These are phyloP conservation scores for Drosophila eugracilis DNA, from an alignment of 1,140 invertebrate species.

Conservation along the genomic window DNA sequence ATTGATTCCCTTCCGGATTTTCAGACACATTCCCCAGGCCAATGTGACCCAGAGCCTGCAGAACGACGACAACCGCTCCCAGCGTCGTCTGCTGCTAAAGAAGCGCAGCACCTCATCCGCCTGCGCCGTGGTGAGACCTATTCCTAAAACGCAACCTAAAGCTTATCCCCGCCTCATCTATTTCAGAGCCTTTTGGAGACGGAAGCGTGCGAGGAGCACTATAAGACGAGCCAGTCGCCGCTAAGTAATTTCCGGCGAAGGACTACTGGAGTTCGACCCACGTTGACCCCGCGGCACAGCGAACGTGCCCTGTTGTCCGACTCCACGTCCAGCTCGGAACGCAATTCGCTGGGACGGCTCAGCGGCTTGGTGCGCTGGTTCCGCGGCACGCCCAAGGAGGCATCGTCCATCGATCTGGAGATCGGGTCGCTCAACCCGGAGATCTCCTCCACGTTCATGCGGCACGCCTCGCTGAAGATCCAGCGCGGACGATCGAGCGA, in stretches of 20 bases:
- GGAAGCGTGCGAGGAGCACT: conserved; percentile 89
- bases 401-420: conserved; percentile 85
- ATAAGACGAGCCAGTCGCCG: conserved; percentile 90
- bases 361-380: conserved; percentile 92
- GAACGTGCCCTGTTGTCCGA: conserved; percentile 88
- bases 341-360: conserved; percentile 84
- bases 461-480: conserved; percentile 85
- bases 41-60: conserved; percentile 60
- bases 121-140: conserved; percentile 90
- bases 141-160: neutral
- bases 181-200: conserved; percentile 91
- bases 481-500: conserved; percentile 82
- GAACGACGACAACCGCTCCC: conserved; percentile 88
- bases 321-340: conserved; percentile 84
- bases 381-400: conserved; percentile 84
- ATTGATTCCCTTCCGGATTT: conserved; percentile 19
- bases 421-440: conserved; percentile 85
- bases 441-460: conserved; percentile 82
- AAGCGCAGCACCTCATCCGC: conserved; percentile 94
- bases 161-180: conserved; percentile 29
- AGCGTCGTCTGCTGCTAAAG: conserved; percentile 92
- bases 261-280: conserved; percentile 86
- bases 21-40: conserved; percentile 90
- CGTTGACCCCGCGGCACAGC: conserved; percentile 92
- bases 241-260: conserved; percentile 90